Base-by-base conservation (phyloP, 2,888 invertebrate genomes). In the Deilephila elpenor region DNA sequence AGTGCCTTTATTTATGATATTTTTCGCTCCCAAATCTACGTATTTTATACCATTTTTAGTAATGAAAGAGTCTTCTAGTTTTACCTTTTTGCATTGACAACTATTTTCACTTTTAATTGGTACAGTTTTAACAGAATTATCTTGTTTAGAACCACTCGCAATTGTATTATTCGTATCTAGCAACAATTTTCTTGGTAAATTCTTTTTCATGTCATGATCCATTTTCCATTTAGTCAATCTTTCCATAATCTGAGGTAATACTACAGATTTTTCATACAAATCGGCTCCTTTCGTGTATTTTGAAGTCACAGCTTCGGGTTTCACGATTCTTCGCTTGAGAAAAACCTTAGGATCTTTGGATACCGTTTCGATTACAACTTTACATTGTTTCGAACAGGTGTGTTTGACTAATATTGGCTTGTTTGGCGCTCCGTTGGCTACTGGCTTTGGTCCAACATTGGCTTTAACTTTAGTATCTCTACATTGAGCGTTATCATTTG, bases 211-310 rank as follows among this genome's bases (percentile, higher is more conserved):
- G 0, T 70, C 56, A 29, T 32, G 5, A 19, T 25, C n/a, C 1
- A 56, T 3, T 17, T 70, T 70, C 25, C 56, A 51, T 11, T n/a
- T 53, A 11, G 17, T n/a, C n/a, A 70, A 70, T 14, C 70, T 53
- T 6, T 56, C 56, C 70, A 70, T 70, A 11, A 70, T 70, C 32
- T 70, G 53, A n/a, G 70, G 56, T 59, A 70, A 14, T 2, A 70
- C 70, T 7, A 70, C 29, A n/a, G 19, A 19, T 56, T 70, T 70
- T 19, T 70, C 56, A 7, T 56, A 14, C 53, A 70, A 56, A 59
- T n/a, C 29, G 1, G 56, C 56, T 1, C 56, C 70, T 32, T 70
- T 70, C 20, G 70, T 70, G 56, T 20, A 70, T n/a, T 56, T 56
- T 19, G 29, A 32, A 4, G 19, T 70, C 1, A 56, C 70, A 29